These are phyloP conservation scores for Melanophora roralis DNA, from an alignment of 2,888 invertebrate genomes.

Conservation along the genomic window DNA sequence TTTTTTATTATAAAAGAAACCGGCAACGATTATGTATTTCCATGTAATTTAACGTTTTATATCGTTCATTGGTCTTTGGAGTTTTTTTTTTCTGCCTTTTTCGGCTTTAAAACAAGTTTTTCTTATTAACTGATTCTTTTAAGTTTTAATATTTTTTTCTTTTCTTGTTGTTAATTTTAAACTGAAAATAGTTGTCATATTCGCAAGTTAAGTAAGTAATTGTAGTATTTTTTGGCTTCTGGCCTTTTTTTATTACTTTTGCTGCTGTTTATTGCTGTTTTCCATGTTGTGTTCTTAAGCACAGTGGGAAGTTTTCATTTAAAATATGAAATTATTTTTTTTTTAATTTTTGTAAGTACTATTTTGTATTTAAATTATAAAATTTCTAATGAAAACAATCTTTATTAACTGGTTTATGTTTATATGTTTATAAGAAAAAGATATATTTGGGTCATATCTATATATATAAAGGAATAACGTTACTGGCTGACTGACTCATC, in stretches of 20 bases:
- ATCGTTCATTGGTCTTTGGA: conserved; percentile 52
- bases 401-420: too few relatives aligned
- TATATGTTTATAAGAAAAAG: too few relatives aligned
- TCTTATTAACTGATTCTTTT: conserved; percentile 51
- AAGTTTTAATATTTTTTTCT: conserved; percentile 3
- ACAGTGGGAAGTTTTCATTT: too few relatives aligned
- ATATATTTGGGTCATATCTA: too few relatives aligned
- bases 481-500: too few relatives aligned
- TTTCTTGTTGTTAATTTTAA: conserved; percentile 1
- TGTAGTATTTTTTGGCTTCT: conserved; percentile 36
- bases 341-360: too few relatives aligned
- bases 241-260: conserved; percentile 19
- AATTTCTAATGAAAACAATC: too few relatives aligned
- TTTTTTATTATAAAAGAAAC: conserved; percentile 24
- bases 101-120: conserved; percentile 55
- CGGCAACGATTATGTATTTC: conserved; percentile 58
- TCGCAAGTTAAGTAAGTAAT: not conserved
- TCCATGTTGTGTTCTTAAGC: not conserved
- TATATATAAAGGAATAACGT: too few relatives aligned
- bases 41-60: conserved; percentile 54
- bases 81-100: not conserved
- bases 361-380: too few relatives aligned
- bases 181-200: conserved; percentile 17
- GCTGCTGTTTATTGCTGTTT: conserved; percentile 9
- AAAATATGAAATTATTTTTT: too few relatives aligned